These are phyloP conservation scores for Limnothrissa miodon DNA, from an alignment of 2,113 vertebrate species.

Conservation along the genomic window DNA sequence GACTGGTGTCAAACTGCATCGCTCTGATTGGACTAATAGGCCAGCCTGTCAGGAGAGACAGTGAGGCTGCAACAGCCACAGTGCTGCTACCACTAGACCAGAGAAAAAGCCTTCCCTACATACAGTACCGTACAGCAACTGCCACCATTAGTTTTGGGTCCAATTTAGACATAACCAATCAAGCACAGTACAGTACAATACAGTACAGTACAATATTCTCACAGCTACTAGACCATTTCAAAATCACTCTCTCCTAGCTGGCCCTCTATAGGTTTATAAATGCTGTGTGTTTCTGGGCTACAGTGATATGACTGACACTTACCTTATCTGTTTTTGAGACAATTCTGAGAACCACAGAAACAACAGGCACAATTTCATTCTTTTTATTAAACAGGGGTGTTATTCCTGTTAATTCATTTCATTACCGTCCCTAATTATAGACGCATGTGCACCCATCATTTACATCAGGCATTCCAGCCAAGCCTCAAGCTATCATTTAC, in stretches of 20 bases:
- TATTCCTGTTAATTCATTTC: background rate
- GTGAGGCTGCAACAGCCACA: background rate
- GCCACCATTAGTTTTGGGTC: background rate
- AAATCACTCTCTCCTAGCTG: background rate
- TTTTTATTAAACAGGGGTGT: no score
- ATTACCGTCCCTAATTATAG: background rate
- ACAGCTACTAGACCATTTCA: background rate
- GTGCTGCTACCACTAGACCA: background rate
- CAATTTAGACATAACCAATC: background rate
- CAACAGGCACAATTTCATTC: no score
- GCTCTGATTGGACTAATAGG: conserved; percentile 28
- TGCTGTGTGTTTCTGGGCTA: background rate
- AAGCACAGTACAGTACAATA: background rate
- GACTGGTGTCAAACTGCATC: conserved; percentile 35
- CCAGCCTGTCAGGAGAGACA: conserved; percentile 34
- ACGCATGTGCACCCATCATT: background rate
- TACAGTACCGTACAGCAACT: no score
- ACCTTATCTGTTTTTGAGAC: background rate
- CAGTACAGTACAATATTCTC: background rate
- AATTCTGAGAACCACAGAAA: background rate
- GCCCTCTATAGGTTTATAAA: background rate
- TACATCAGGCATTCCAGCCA: background rate
- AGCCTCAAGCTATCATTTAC: background rate
- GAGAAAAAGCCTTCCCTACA: background rate
- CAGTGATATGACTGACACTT: background rate